Evolutionary conservation across 2,113 vertebrate species (phyloP).

Genomic region (Nyctereutes procyonoides): DNA sequence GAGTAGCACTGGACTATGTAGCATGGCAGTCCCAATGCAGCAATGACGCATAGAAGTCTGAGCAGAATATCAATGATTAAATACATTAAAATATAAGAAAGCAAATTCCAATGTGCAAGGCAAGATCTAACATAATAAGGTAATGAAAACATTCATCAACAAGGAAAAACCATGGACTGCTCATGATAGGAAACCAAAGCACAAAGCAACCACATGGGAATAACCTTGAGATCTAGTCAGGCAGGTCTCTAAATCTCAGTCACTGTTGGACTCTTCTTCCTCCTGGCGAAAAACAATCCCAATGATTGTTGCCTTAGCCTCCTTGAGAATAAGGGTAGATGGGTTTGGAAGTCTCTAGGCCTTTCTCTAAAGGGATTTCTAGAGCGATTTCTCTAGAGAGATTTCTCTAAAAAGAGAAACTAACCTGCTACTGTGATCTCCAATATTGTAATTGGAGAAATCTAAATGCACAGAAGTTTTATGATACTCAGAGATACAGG

Average conservation of each 20-base stretch:
- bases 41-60: background rate
- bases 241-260: too few species aligned
- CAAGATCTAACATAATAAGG: background rate
- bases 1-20: background rate
- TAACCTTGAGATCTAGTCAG: background rate
- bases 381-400: background rate
- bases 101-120: background rate
- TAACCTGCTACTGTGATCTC: background rate
- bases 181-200: background rate
- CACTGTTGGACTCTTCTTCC: background rate
- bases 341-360: background rate
- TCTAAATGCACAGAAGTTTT: background rate
- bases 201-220: background rate
- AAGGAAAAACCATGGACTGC: background rate
- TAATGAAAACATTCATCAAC: background rate
- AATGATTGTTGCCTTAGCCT: background rate
- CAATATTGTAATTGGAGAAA: background rate
- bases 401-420: background rate
- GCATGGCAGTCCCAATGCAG: background rate
- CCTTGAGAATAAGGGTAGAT: background rate
- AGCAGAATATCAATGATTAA: background rate
- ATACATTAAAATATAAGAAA: background rate
- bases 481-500: background rate
- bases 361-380: too few species aligned
- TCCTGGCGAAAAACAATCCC: background rate